Evolutionary conservation across 2,888 invertebrate genomes (phyloP).

Genomic region (Tetranychus piercei): DNA sequence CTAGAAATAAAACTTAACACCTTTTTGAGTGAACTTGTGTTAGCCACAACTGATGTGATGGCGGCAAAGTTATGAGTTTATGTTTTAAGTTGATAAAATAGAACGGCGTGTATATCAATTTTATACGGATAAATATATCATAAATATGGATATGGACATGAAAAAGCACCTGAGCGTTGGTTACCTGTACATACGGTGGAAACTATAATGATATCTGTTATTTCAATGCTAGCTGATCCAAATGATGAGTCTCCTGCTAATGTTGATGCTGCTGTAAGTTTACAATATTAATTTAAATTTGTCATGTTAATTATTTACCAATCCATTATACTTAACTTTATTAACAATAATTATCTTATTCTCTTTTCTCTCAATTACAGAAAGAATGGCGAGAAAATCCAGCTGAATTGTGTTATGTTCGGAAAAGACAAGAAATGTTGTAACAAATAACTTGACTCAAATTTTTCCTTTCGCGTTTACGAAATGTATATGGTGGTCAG

Average conservation of each 20-base stretch:
- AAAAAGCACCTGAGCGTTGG: conserved; percentile 94
- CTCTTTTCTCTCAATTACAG: conserved; percentile 37
- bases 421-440: conserved; percentile 74
- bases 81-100: conserved; percentile 73
- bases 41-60: no score
- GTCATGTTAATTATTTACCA: not conserved
- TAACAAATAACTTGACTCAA: not conserved
- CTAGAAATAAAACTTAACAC: no score
- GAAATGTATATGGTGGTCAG: no score
- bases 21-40: no score
- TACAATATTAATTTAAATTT: conserved; percentile 1
- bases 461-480: not conserved
- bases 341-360: conserved; percentile 29
- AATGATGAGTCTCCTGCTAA: conserved; percentile 98
- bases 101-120: conserved; percentile 96
- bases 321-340: not conserved
- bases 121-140: conserved; percentile 97
- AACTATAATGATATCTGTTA: conserved; percentile 94
- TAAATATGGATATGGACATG: conserved; percentile 94
- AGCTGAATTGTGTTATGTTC: conserved; percentile 94
- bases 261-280: conserved; percentile 89
- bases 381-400: conserved; percentile 98
- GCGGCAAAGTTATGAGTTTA: no score
- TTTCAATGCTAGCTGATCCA: conserved; percentile 97
- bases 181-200: conserved; percentile 95